These are phyloP conservation scores for Trichonephila clavata DNA, from an alignment of 1,140 invertebrate genomes.

Conservation along the genomic window DNA sequence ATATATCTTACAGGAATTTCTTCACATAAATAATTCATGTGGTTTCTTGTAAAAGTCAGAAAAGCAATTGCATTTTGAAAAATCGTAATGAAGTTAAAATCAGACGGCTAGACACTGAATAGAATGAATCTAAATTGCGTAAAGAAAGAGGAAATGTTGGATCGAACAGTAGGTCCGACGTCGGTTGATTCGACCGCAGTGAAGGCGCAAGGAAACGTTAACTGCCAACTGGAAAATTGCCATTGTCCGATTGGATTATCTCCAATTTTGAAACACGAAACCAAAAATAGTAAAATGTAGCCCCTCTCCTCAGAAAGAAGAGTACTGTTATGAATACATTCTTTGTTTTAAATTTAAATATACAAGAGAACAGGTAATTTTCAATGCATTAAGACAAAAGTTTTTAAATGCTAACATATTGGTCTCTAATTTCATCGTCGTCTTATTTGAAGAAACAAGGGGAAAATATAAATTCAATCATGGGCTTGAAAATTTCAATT, in stretches of 20 bases:
- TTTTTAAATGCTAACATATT: too few species aligned
- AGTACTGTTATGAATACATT: too few species aligned
- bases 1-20: too few species aligned
- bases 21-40: too few species aligned
- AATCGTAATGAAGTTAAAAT: background rate
- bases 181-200: background rate
- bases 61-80: background rate
- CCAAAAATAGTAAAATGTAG: background rate
- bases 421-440: too few species aligned
- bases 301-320: background rate
- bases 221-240: constrained; percentile 9
- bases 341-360: too few species aligned
- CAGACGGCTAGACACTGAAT: background rate
- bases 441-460: too few species aligned
- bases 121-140: background rate
- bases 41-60: background rate
- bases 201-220: background rate
- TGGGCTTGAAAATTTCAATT: too few species aligned
- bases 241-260: background rate
- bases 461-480: too few species aligned
- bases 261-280: constrained; percentile 5
- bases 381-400: too few species aligned
- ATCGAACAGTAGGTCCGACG: background rate
- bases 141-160: background rate
- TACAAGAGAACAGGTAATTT: too few species aligned